Conservation (phyloP, 2,888 invertebrate genomes). For the Nymphalis c-album region DNA sequence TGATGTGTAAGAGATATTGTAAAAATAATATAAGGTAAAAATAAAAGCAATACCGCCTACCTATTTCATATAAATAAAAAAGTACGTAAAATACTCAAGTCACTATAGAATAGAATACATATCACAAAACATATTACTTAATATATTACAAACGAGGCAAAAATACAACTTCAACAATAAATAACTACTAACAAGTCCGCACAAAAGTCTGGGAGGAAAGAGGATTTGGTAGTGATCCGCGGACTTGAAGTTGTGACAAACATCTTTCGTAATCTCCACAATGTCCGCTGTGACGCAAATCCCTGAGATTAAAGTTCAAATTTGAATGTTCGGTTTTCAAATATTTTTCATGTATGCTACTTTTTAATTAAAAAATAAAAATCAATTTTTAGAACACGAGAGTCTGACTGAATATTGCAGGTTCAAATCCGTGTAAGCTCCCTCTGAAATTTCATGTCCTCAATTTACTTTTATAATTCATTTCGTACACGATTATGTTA, state of each 20-base stretch:
- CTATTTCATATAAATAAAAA: no score
- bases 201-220: not conserved
- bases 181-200: not conserved
- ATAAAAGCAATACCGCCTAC: no score
- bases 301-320: not conserved
- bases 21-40: no score
- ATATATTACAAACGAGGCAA: not conserved
- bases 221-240: not conserved
- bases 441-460: no score
- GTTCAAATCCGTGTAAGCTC: no score
- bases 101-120: not conserved
- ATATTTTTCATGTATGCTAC: no score
- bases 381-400: no score
- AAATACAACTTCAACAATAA: conserved; percentile 1
- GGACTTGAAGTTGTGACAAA: conserved; percentile 7
- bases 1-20: no score
- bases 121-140: not conserved
- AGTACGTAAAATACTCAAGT: not conserved
- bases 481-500: no score
- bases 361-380: no score
- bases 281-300: conserved; percentile 6
- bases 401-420: no score
- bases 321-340: not conserved
- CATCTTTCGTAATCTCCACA: conserved; percentile 2
- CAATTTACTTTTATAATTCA: no score